These are phyloP conservation scores for Melospiza georgiana DNA, from an alignment of 2,113 vertebrate genomes.

Conservation along the genomic window DNA sequence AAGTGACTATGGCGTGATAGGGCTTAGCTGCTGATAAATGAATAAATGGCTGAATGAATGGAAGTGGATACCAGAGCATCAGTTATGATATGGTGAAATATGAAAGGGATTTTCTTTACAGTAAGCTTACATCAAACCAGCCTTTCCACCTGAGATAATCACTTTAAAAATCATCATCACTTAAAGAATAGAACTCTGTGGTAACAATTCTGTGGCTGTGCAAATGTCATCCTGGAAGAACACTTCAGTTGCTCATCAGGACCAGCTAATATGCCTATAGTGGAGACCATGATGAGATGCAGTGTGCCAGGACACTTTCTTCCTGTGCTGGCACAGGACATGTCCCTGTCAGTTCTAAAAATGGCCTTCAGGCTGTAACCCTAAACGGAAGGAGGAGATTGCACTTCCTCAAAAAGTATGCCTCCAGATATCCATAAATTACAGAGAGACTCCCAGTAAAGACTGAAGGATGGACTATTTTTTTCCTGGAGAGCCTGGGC, in stretches of 20 bases:
- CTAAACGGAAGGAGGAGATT: neutral
- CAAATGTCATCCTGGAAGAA: neutral
- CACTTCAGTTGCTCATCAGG: neutral
- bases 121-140: neutral
- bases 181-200: neutral
- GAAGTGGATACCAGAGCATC: neutral
- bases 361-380: constrained; percentile 19
- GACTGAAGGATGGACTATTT: neutral
- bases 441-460: neutral
- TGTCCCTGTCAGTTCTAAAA: neutral
- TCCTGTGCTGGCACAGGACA: constrained; percentile 26
- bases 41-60: neutral
- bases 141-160: neutral
- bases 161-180: neutral
- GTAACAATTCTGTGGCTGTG: neutral
- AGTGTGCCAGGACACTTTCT: neutral
- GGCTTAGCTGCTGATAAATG: neutral
- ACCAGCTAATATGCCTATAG: neutral
- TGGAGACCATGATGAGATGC: neutral
- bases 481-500: neutral
- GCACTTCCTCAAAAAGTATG: neutral
- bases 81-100: neutral
- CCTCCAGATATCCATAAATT: neutral
- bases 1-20: neutral
- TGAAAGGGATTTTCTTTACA: neutral